Evolutionary conservation across 2,888 invertebrate genomes (phyloP).

Genomic region (Volucella zonaria): DNA sequence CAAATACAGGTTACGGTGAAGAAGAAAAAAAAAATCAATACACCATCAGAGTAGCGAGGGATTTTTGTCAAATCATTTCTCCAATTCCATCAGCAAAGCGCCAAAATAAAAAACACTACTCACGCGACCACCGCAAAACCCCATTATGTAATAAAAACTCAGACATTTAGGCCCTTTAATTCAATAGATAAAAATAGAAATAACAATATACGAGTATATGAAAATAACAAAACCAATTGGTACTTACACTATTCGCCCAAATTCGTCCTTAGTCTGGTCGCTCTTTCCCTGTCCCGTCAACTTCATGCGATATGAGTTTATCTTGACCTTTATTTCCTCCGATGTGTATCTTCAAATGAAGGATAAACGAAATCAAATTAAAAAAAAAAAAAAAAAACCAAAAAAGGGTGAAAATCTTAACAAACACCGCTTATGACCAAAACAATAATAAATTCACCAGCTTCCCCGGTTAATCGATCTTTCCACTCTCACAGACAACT

Average conservation of each 20-base stretch:
- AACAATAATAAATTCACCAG: constrained; percentile 52
- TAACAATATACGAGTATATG: neutral
- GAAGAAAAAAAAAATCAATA: constrained; percentile 32
- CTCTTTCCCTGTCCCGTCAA: constrained; percentile 87
- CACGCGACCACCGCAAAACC: constrained; percentile 3
- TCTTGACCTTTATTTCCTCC: constrained; percentile 93
- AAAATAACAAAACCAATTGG: neutral
- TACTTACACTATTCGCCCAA: constrained; percentile 91
- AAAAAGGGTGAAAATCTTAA: constrained; percentile 3
- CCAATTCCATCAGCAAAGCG: constrained; percentile 17
- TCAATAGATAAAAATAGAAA: neutral
- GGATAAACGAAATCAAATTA: constrained; percentile 20
- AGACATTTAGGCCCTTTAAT: neutral
- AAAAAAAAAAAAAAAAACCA: constrained; percentile 7
- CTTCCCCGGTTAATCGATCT: constrained; percentile 34
- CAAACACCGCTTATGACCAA: constrained; percentile 42
- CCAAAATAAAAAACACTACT: constrained; percentile 35
- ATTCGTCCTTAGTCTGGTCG: constrained; percentile 89
- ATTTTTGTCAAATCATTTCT: no score
- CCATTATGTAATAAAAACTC: constrained; percentile 50
- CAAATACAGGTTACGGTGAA: constrained; percentile 1
- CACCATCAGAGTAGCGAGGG: neutral
- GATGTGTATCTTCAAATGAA: constrained; percentile 88
- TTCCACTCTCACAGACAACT: constrained; percentile 13
- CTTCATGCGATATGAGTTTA: constrained; percentile 93